Percentiles rank a stretch among this genome's conserved stretches.
These are phyloP conservation scores for Leptopilina clavipes DNA, from an alignment of 1,140 invertebrate species.

Conservation along the genomic window DNA sequence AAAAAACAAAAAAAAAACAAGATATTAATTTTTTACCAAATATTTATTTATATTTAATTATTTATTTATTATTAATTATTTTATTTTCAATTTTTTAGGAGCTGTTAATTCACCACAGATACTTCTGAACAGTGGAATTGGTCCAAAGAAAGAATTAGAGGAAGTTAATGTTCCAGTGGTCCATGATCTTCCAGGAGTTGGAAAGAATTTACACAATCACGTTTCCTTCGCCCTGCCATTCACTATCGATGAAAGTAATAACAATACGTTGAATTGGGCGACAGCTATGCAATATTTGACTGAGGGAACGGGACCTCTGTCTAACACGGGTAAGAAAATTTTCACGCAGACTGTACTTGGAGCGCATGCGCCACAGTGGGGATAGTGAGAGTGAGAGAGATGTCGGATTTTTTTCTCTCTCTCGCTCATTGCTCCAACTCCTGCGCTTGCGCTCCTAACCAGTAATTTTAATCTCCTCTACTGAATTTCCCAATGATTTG, in stretches of 20 bases:
- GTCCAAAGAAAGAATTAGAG: constrained; percentile 72
- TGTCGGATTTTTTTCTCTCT: not conserved
- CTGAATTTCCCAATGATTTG: too few species aligned
- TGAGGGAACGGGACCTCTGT: constrained; percentile 84
- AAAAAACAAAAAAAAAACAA: too few species aligned
- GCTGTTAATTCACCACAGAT: constrained; percentile 75
- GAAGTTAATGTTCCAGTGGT: constrained; percentile 61
- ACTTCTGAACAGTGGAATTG: constrained; percentile 77
- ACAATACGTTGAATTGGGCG: constrained; percentile 35
- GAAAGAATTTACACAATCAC: constrained; percentile 76
- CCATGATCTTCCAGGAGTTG: constrained; percentile 75
- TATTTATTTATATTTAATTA: constrained; percentile 21
- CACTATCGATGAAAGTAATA: constrained; percentile 35
- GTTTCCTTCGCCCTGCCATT: constrained; percentile 64
- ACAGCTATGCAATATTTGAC: constrained; percentile 53
- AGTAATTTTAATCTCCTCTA: too few species aligned
- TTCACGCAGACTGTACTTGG: too few species aligned
- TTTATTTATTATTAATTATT: not conserved
- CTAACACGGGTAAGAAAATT: constrained; percentile 79
- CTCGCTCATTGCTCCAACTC: too few species aligned
- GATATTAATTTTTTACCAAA: not conserved
- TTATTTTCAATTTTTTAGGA: constrained; percentile 58
- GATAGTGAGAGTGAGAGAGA: too few species aligned
- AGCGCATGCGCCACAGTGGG: too few species aligned
- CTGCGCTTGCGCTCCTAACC: too few species aligned